A percentile compares a stretch with the other conserved stretches of the same genome.
phyloP scores from a whole-genome alignment of 1,140 invertebrate species.

The Tetramorium parvispinum region DNA sequence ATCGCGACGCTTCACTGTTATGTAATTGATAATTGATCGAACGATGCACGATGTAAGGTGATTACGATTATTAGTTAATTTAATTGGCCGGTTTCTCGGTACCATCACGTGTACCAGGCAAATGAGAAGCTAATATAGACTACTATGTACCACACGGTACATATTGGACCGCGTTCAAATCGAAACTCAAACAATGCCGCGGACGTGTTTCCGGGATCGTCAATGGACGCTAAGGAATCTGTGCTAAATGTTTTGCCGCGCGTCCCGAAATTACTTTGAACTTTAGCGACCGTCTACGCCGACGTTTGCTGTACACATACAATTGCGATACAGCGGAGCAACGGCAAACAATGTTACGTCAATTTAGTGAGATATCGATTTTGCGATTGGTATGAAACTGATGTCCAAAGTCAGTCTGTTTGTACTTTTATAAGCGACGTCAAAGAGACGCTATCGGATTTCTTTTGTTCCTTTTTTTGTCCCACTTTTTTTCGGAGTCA shows the following conservation, averaged over 20 bases:
- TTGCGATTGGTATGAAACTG: constrained; percentile 11
- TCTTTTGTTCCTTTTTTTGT: background rate
- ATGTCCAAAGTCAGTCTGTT: background rate
- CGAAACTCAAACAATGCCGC: constrained; percentile 58
- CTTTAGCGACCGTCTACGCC: constrained; percentile 48
- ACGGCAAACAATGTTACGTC: constrained; percentile 56
- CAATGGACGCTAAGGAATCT: constrained; percentile 51
- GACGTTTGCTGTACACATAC: constrained; percentile 45
- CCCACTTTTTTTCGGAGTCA: background rate
- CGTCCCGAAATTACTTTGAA: constrained; percentile 56
- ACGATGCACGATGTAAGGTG: constrained; percentile 25
- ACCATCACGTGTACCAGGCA: constrained; percentile 50
- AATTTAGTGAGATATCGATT: constrained; percentile 44
- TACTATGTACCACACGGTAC: constrained; percentile 50
- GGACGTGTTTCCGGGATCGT: constrained; percentile 47
- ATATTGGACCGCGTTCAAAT: constrained; percentile 69
- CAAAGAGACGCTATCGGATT: background rate
- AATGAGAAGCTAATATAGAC: constrained; percentile 62
- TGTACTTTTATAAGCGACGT: constrained; percentile 11
- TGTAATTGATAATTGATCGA: constrained; percentile 45
- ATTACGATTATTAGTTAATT: constrained; percentile 65
- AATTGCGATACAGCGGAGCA: constrained; percentile 29
- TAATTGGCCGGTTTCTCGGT: constrained; percentile 55
- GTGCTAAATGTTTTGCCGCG: constrained; percentile 51
- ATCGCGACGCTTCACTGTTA: background rate